These are phyloP conservation scores for Petrolisthes manimaculis DNA, from an alignment of 2,888 invertebrate genomes.

Conservation along the genomic window DNA sequence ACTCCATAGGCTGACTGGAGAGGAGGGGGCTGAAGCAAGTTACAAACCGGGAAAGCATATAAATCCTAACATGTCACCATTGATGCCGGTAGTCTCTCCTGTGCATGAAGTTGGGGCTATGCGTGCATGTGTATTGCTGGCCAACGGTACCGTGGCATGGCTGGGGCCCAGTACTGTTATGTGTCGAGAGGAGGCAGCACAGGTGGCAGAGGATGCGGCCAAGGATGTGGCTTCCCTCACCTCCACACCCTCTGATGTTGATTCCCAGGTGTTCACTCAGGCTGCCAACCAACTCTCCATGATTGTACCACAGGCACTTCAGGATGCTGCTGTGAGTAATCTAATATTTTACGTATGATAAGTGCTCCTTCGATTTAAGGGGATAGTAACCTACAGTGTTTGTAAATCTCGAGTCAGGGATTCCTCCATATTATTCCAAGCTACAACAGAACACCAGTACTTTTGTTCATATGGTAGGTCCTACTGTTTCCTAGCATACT, in stretches of 20 bases:
- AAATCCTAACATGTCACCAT: not conserved
- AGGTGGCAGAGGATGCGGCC: conserved; percentile 39
- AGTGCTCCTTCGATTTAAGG: no score
- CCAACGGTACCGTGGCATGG: conserved; percentile 55
- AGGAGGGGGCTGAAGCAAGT: not conserved
- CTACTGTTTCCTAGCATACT: no score
- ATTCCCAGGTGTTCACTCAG: conserved; percentile 27
- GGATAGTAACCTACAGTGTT: no score
- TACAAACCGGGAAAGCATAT: not conserved
- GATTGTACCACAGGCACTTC: conserved; percentile 54
- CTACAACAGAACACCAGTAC: no score
- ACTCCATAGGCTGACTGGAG: not conserved
- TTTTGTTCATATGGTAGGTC: no score
- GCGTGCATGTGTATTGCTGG: conserved; percentile 48
- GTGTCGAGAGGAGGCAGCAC: conserved; percentile 35
- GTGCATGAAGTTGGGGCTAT: conserved; percentile 13
- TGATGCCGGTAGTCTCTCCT: not conserved
- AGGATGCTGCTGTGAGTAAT: conserved; percentile 53
- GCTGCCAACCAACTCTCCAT: conserved; percentile 52
- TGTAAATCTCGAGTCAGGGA: no score
- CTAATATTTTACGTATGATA: not conserved
- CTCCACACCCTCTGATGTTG: conserved; percentile 25
- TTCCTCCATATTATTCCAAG: no score
- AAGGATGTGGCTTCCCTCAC: conserved; percentile 29
- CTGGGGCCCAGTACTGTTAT: conserved; percentile 23